These are phyloP conservation scores for Araneus ventricosus DNA, from an alignment of 1,140 invertebrate genomes.

Conservation along the genomic window DNA sequence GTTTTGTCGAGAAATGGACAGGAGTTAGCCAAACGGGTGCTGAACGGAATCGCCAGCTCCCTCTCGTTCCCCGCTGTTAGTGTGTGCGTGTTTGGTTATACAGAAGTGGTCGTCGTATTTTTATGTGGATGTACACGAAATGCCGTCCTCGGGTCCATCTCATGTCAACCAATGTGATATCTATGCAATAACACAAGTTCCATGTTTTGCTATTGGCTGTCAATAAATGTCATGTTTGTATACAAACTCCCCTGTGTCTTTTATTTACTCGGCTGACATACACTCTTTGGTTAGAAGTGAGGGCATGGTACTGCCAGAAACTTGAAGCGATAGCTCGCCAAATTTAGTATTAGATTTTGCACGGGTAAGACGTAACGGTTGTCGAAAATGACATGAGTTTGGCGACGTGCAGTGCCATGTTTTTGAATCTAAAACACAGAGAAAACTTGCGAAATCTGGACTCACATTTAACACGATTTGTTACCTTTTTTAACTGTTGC, in stretches of 20 bases:
- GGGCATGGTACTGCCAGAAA: too few relatives aligned
- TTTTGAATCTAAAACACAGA: too few relatives aligned
- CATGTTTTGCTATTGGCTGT: constrained; percentile 73
- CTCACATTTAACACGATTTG: too few relatives aligned
- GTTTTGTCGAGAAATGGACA: neutral
- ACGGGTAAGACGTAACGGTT: too few relatives aligned
- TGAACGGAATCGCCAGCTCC: neutral
- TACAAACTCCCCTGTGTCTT: neutral
- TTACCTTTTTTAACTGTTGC: too few relatives aligned
- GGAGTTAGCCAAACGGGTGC: neutral
- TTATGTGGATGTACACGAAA: constrained; percentile 60
- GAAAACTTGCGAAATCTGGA: too few relatives aligned
- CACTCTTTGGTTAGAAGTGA: too few relatives aligned
- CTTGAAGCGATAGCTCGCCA: too few relatives aligned
- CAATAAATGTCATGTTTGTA: constrained; percentile 73
- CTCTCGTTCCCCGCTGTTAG: neutral
- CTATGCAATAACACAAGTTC: constrained; percentile 72
- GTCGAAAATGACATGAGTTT: too few relatives aligned
- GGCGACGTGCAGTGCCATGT: too few relatives aligned
- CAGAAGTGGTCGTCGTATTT: constrained; percentile 42
- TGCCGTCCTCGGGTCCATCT: constrained; percentile 71
- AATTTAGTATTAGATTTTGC: too few relatives aligned
- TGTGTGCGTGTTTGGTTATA: neutral
- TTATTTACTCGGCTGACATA: too few relatives aligned
- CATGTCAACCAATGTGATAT: constrained; percentile 70